These are phyloP conservation scores for Xestia xanthographa DNA, from an alignment of 2,888 invertebrate species.

Conservation along the genomic window DNA sequence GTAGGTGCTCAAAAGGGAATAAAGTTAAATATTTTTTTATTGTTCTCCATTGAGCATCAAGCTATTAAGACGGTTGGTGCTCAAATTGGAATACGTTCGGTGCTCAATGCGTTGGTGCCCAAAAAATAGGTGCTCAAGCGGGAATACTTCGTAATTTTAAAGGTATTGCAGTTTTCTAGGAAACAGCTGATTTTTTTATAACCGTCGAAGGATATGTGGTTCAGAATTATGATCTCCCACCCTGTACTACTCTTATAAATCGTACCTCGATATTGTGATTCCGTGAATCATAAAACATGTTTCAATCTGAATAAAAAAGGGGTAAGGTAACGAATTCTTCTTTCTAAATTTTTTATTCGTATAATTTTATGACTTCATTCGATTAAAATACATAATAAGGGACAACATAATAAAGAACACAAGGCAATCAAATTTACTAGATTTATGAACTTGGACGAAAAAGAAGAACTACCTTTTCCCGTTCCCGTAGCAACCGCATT, in stretches of 20 bases:
- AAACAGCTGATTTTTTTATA: no score
- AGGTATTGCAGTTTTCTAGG: no score
- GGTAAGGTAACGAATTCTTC: conserved; percentile 8
- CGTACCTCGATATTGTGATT: conserved; percentile 1
- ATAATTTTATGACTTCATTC: conserved; percentile 24
- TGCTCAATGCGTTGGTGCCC: no score
- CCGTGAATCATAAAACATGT: conserved; percentile 26
- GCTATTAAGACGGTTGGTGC: no score
- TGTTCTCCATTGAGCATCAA: no score
- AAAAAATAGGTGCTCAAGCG: no score
- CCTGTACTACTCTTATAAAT: not conserved
- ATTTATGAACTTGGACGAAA: not conserved
- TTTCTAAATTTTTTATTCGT: conserved; percentile 16
- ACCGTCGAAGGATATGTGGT: no score
- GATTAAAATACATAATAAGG: not conserved
- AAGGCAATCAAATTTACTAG: not conserved
- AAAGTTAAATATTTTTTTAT: no score
- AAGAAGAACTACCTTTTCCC: not conserved
- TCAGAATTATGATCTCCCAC: no score
- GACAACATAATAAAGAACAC: not conserved
- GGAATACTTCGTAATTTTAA: no score
- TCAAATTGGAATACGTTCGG: no score
- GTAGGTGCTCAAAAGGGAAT: no score
- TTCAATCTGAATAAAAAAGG: conserved; percentile 5
- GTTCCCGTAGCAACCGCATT: conserved; percentile 47